phyloP scores from a whole-genome alignment of 2,797 vertebrate genomes.

The Yasuhikotakia modesta region DNA sequence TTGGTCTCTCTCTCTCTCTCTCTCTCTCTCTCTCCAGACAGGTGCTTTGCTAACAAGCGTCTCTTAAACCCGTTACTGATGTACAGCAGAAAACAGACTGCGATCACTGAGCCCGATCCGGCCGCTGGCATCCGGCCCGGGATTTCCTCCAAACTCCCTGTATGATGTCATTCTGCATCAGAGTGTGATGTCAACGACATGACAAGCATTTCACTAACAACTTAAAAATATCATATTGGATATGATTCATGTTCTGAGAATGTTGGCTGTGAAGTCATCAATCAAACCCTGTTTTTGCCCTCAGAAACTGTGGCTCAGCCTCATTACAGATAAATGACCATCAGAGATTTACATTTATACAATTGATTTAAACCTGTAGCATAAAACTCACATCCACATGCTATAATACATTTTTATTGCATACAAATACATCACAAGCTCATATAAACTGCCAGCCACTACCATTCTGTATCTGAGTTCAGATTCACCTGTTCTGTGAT shows the following conservation, averaged over 20 bases:
- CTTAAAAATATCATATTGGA: no score
- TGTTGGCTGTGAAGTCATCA: slow-evolving; percentile 14
- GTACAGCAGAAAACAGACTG: slow-evolving; percentile 60
- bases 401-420: no score
- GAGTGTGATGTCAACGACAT: not conserved
- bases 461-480: no score
- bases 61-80: slow-evolving; percentile 58
- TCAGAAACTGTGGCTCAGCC: no score
- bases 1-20: not conserved
- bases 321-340: no score
- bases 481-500: no score
- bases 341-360: no score
- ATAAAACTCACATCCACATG: no score
- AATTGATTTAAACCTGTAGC: no score
- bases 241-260: no score
- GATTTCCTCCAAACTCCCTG: slow-evolving; percentile 26
- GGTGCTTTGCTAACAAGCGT: slow-evolving; percentile 66
- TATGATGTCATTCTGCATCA: not conserved
- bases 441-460: no score
- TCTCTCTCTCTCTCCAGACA: slow-evolving; percentile 51
- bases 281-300: slow-evolving; percentile 17
- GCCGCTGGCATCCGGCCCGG: slow-evolving; percentile 48
- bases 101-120: slow-evolving; percentile 53
- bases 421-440: no score
- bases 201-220: not conserved